These are phyloP conservation scores for Mormyrus lacerda DNA, from an alignment of 2,113 vertebrate species.

Conservation along the genomic window DNA sequence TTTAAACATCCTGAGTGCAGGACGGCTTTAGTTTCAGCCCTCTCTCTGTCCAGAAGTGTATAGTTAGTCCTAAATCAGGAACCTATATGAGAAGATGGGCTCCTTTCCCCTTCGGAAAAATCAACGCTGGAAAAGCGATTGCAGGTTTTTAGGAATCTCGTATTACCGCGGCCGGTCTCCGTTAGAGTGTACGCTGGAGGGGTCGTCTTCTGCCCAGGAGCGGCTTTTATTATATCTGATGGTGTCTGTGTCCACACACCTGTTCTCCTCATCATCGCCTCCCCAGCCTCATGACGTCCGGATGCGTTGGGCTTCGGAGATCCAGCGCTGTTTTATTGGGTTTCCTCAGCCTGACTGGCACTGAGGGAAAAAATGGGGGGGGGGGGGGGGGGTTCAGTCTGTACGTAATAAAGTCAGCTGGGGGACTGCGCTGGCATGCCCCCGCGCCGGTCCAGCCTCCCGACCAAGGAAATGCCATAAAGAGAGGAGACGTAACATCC, in stretches of 20 bases:
- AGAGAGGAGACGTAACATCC: not conserved
- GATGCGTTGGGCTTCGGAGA: not conserved
- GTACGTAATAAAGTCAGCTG: not conserved
- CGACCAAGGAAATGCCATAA: not conserved
- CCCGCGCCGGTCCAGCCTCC: not conserved
- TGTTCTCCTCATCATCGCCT: not conserved
- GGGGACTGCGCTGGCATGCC: not conserved
- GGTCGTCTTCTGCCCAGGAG: not conserved
- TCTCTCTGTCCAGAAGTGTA: not conserved
- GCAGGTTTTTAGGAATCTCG: not conserved
- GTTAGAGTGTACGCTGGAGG: not conserved
- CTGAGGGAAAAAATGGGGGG: not conserved
- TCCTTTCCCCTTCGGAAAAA: not conserved
- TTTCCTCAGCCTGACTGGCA: not conserved
- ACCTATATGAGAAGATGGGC: not conserved
- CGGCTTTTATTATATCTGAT: not conserved
- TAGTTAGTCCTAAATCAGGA: not conserved
- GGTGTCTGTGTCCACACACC: not conserved
- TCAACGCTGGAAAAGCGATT: slow-evolving; percentile 9
- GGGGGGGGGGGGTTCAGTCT: not conserved
- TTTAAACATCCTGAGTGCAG: not conserved
- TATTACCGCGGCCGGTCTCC: not conserved
- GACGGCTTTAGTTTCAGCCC: not conserved
- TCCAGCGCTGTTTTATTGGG: not conserved
- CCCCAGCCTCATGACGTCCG: not conserved